Evolutionary conservation across 2,113 vertebrate genomes (phyloP).

Genomic region (Hymenochirus boettgeri): DNA sequence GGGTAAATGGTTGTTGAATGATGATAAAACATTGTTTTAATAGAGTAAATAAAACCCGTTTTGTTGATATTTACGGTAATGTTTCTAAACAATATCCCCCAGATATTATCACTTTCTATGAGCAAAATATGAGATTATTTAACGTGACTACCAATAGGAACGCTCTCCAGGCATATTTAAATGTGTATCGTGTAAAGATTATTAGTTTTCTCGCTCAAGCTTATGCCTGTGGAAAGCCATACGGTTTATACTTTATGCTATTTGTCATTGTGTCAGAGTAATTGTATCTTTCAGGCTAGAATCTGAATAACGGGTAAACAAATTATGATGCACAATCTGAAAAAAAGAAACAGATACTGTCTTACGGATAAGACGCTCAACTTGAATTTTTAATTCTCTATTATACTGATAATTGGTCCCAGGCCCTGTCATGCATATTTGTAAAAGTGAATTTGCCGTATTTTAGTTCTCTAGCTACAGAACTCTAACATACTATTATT

Average conservation of each 20-base stretch:
- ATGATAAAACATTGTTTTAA: too few species aligned
- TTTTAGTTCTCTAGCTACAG: too few species aligned
- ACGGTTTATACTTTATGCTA: not conserved
- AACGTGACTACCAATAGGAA: slow-evolving; percentile 34
- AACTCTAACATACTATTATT: too few species aligned
- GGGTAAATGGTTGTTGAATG: too few species aligned
- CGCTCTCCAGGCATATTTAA: slow-evolving; percentile 21
- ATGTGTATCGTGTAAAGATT: slow-evolving; percentile 12
- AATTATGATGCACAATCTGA: not conserved
- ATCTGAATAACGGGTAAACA: not conserved
- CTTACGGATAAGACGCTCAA: not conserved
- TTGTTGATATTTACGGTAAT: too few species aligned
- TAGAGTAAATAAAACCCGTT: too few species aligned
- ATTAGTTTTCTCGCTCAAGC: not conserved
- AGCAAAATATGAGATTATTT: slow-evolving; percentile 23
- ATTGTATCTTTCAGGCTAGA: not conserved
- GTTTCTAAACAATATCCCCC: too few species aligned
- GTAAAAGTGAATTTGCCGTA: too few species aligned
- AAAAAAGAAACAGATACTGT: not conserved
- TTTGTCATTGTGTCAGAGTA: slow-evolving; percentile 14
- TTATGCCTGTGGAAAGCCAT: slow-evolving; percentile 1
- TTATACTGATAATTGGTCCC: too few species aligned
- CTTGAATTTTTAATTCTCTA: too few species aligned
- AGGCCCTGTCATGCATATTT: not conserved
- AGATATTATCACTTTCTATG: slow-evolving; percentile 1